A percentile compares a stretch with the other conserved stretches of the same genome.
phyloP scores from a whole-genome alignment of 1,140 invertebrate genomes.

The Cydia amplana region DNA sequence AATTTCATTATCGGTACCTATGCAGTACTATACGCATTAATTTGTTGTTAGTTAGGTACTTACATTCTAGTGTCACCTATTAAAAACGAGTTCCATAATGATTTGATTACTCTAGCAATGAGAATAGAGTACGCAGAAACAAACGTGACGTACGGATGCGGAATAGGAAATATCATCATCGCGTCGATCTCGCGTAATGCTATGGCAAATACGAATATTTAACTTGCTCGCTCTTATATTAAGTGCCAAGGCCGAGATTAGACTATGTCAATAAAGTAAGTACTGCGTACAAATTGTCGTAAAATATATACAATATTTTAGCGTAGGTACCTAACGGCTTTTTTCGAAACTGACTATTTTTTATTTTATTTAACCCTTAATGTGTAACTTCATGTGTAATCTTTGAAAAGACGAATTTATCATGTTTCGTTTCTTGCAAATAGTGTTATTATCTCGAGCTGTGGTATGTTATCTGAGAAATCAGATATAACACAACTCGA shows the following conservation, averaged over 20 bases:
- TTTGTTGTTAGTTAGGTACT: too few relatives aligned
- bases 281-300: background rate
- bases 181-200: conserved; percentile 35
- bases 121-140: conserved; percentile 18
- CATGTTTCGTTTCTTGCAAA: too few relatives aligned
- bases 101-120: background rate
- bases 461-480: too few relatives aligned
- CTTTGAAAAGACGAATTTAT: too few relatives aligned
- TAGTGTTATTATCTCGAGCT: too few relatives aligned
- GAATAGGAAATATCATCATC: conserved; percentile 39
- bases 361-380: too few relatives aligned
- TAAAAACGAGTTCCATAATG: conserved; percentile 6
- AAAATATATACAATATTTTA: background rate
- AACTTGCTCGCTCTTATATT: background rate
- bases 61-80: background rate
- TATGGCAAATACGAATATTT: conserved; percentile 21
- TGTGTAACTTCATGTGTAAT: too few relatives aligned
- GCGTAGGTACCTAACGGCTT: too few relatives aligned
- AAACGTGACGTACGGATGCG: conserved; percentile 36
- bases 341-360: too few relatives aligned
- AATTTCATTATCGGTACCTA: too few relatives aligned
- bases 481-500: too few relatives aligned
- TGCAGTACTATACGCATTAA: too few relatives aligned
- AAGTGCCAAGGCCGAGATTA: background rate
- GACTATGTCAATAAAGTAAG: background rate